These are phyloP conservation scores for Muscicapa adusta DNA, from an alignment of 2,113 vertebrate genomes.

Conservation along the genomic window DNA sequence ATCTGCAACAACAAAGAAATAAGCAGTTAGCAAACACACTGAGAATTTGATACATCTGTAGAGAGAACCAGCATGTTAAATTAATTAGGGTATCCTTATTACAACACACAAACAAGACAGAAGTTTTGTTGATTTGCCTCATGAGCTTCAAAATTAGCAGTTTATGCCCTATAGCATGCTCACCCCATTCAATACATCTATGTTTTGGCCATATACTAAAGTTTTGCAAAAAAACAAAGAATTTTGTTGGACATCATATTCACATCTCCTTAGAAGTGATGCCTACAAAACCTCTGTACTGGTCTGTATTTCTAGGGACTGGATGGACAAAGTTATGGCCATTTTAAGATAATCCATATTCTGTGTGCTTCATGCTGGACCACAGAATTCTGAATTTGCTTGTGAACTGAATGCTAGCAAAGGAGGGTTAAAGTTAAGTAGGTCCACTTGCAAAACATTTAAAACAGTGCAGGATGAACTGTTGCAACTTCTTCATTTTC, in stretches of 20 bases:
- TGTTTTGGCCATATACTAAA: background rate
- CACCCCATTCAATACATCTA: background rate
- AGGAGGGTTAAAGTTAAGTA: background rate
- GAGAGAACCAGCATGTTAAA: background rate
- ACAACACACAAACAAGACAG: background rate
- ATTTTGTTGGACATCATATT: background rate
- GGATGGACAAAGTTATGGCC: background rate
- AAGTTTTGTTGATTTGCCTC: background rate
- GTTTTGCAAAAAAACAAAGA: background rate
- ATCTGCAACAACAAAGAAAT: constrained; percentile 79
- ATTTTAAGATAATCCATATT: background rate
- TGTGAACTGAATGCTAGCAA: background rate
- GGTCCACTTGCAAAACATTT: background rate
- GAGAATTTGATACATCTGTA: background rate
- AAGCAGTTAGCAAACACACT: constrained; percentile 49
- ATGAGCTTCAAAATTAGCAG: background rate
- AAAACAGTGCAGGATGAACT: background rate
- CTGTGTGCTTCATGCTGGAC: background rate
- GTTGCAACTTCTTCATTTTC: background rate
- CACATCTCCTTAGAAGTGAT: background rate
- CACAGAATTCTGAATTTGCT: background rate
- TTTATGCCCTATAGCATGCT: background rate
- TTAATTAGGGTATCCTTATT: background rate
- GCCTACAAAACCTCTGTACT: background rate
- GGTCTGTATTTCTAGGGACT: background rate